Evolutionary conservation across 1,140 invertebrate species (phyloP).

Genomic region (Bathynomus jamesi): DNA sequence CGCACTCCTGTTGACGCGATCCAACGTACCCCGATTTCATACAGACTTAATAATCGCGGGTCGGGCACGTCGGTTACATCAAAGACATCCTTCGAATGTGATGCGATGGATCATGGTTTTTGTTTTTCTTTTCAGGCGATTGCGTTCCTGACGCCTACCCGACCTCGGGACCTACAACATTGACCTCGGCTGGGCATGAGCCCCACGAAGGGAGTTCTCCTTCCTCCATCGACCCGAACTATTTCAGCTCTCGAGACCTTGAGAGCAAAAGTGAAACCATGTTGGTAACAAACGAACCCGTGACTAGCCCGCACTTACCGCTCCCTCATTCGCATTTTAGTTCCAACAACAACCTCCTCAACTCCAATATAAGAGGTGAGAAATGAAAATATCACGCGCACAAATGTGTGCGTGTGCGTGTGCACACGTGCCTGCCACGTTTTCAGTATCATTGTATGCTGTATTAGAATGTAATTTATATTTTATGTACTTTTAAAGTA

Average conservation of each 20-base stretch:
- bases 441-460: too few relatives aligned
- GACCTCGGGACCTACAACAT: background rate
- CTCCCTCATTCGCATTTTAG: background rate
- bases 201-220: background rate
- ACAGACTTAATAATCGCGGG: too few relatives aligned
- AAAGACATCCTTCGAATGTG: too few relatives aligned
- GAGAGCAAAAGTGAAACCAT: background rate
- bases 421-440: too few relatives aligned
- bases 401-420: too few relatives aligned
- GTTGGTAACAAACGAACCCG: background rate
- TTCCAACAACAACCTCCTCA: background rate
- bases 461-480: too few relatives aligned
- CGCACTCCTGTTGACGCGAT: too few relatives aligned
- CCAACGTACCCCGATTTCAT: too few relatives aligned
- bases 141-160: background rate
- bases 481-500: too few relatives aligned
- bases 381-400: too few relatives aligned
- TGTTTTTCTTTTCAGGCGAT: background rate
- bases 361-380: background rate
- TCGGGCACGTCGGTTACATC: too few relatives aligned
- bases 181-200: background rate
- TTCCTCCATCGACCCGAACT: background rate
- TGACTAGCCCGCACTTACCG: background rate
- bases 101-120: too few relatives aligned
- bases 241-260: background rate